Evolutionary conservation across 92 coral and sea anemone genomes (phyloP).

Genomic region (Epizoanthus ramosus): DNA sequence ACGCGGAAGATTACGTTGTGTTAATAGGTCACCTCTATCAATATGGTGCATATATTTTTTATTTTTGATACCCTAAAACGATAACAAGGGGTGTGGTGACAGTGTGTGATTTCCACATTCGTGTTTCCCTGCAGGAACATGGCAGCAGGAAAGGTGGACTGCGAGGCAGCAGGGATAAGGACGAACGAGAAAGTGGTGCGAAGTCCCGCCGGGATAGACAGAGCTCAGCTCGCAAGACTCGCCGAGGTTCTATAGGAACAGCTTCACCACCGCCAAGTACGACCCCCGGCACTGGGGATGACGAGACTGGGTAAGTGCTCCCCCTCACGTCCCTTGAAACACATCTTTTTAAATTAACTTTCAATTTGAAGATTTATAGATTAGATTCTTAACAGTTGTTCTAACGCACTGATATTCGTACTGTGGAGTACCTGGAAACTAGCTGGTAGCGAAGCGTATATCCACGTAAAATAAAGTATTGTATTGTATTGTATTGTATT

Average conservation of each 20-base stretch:
- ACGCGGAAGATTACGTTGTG: too few relatives aligned
- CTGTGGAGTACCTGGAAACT: too few relatives aligned
- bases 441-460: too few relatives aligned
- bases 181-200: constrained; percentile 90
- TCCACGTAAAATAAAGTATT: too few relatives aligned
- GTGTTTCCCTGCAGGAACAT: constrained; percentile 70
- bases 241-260: constrained; percentile 72
- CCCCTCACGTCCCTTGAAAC: too few relatives aligned
- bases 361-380: too few relatives aligned
- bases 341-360: too few relatives aligned
- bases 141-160: constrained; percentile 69
- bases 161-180: constrained; percentile 80
- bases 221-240: constrained; percentile 77
- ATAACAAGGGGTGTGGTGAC: background rate
- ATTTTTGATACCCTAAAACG: background rate
- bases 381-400: too few relatives aligned
- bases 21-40: too few relatives aligned
- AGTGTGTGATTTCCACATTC: background rate
- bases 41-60: too few relatives aligned
- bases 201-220: constrained; percentile 91
- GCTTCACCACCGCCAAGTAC: constrained; percentile 93
- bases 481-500: too few relatives aligned
- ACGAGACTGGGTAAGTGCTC: constrained; percentile 61
- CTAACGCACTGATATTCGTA: too few relatives aligned
- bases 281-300: constrained; percentile 79